phyloP scores from a whole-genome alignment of 1,140 invertebrate genomes.

The Lepidurus arcticus region DNA sequence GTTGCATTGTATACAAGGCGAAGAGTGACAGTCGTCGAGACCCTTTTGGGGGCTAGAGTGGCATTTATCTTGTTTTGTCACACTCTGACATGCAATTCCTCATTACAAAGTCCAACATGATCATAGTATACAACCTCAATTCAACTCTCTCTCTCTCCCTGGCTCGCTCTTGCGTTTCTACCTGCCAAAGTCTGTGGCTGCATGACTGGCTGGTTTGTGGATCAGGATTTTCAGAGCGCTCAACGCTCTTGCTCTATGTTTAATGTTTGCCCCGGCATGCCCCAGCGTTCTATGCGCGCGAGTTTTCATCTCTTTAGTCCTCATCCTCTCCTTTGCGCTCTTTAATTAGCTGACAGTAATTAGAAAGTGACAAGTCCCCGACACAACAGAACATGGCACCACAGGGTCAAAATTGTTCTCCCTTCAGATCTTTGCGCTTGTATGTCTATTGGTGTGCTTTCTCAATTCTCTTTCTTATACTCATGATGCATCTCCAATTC shows the following conservation, averaged over 20 bases:
- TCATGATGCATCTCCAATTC: neutral
- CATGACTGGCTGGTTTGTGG: neutral
- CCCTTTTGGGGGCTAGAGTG: too few species aligned
- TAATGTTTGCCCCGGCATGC: neutral
- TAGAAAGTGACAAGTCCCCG: conserved; percentile 7
- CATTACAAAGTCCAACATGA: too few species aligned
- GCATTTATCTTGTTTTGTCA: too few species aligned
- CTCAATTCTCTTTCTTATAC: conserved; percentile 8
- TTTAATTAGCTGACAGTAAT: conserved; percentile 22
- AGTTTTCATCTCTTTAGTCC: conserved; percentile 4
- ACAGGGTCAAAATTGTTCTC: neutral
- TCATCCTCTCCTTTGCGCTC: neutral
- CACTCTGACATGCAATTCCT: too few species aligned
- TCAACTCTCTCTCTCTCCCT: neutral
- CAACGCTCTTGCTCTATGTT: neutral
- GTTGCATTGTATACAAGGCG: too few species aligned
- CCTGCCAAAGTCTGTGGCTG: neutral
- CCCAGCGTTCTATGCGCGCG: neutral
- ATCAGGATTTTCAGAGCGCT: neutral
- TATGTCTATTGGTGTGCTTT: neutral
- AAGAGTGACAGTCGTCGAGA: too few species aligned
- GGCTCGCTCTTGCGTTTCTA: neutral
- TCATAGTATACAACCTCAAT: too few species aligned
- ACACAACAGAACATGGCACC: conserved; percentile 2
- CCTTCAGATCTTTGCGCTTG: neutral